Percentiles rank a stretch among this genome's conserved stretches.
Evolutionary conservation across 2,113 vertebrate species (phyloP).

Genomic region (Rhinoderma darwinii): DNA sequence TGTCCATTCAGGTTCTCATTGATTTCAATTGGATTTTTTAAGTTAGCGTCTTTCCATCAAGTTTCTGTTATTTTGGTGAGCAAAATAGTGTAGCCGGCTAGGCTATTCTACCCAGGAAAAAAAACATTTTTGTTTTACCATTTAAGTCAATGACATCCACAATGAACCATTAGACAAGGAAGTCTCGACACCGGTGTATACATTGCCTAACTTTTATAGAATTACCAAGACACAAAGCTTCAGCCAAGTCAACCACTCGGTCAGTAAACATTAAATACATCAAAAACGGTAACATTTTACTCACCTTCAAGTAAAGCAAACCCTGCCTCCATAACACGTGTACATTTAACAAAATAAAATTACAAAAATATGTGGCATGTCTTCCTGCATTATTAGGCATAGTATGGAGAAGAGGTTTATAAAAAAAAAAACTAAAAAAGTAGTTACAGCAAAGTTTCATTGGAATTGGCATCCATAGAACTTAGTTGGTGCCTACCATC

Average conservation of each 20-base stretch:
- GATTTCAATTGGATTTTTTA: neutral
- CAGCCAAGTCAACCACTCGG: slow-evolving; percentile 21
- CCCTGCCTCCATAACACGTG: neutral
- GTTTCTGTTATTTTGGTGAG: neutral
- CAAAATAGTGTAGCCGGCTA: slow-evolving; percentile 12
- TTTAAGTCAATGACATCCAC: neutral
- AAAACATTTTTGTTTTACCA: neutral
- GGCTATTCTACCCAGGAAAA: neutral
- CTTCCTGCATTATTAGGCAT: no score
- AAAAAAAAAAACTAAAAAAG: no score
- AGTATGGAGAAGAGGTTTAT: no score
- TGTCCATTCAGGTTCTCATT: neutral
- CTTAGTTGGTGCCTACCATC: neutral
- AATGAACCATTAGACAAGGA: neutral
- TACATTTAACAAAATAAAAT: neutral
- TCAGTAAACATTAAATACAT: neutral
- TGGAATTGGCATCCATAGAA: neutral
- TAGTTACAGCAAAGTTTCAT: neutral
- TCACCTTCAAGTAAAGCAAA: neutral
- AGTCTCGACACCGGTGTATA: neutral
- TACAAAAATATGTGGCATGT: no score
- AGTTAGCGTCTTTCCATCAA: neutral
- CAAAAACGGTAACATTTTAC: neutral
- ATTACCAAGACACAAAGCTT: slow-evolving; percentile 34
- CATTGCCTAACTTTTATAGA: neutral